Evolutionary conservation across 2,797 vertebrate genomes (phyloP), one percentile per base, ranked within the genome.

Genomic region (Phoxinus dragarum): DNA sequence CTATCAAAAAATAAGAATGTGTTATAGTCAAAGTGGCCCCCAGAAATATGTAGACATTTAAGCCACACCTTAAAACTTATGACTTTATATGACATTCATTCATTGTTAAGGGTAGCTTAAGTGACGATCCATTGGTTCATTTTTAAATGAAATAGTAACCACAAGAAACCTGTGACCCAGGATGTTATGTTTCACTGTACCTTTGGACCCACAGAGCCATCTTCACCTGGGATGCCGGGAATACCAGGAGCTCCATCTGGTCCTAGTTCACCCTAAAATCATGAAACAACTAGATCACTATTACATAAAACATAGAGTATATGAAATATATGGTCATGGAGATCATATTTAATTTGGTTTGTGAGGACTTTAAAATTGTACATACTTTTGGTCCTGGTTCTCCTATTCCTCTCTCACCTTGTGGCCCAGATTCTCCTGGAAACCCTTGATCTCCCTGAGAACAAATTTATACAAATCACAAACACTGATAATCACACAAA

Each of bases 371-470:
- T 49, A 8, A 54, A 56, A 40, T 34, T 64, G 8, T 68, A 31
- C 68, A 84, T 84, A 95, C 95, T 93, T 97, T 97, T 81, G 92
- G 79, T 76, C 97, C 97, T 88, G 88, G 88, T 75, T 93, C 85
- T 17, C 95, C 96, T 21, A 85, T 56, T 81, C 96, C 96, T 86
- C 95, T 91, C 79, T 94, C 91, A 88, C 96, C 97, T 81, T 93
- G 92, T 84, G 90, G 92, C 71, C 97, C 97, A 49, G 94, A 88
- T 80, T 94, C 94, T 87, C 97, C 97, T 2, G 92, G 91, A 38
- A 95, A 95, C 52, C 97, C 97, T 78, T 93, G 93, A 80, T 97
- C 95, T 86, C 97, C 97, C 97, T 97, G 86, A 5, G 7, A 88
- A 83, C 38, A 21, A 76, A 86, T n/a, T 27, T 83, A 76, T 19